Conservation (phyloP, 2,888 invertebrate species). For the Sinodicranocentrus sp. region DNA sequence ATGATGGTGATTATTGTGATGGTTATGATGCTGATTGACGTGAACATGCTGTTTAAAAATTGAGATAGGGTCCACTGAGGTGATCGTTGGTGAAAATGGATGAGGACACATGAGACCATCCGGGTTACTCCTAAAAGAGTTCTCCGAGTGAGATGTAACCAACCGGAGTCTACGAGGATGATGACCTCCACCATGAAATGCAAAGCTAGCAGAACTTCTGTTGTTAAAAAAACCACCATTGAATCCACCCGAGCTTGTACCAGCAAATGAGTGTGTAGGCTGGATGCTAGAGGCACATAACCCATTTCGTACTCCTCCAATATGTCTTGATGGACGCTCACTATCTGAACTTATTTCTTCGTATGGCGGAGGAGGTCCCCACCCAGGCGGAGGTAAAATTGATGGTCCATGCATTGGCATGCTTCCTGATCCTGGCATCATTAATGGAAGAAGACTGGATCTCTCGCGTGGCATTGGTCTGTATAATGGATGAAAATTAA, state of each 20-base stretch:
- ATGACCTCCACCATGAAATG: constrained; percentile 39
- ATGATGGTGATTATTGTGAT: constrained; percentile 31
- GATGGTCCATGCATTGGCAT: constrained; percentile 51
- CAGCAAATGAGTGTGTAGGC: constrained; percentile 56
- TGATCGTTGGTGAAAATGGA: constrained; percentile 74
- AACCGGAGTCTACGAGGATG: constrained; percentile 45
- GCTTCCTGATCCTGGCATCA: constrained; percentile 56
- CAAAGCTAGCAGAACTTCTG: constrained; percentile 56
- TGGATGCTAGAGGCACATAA: constrained; percentile 48
- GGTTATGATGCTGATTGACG: constrained; percentile 39
- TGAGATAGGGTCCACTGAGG: constrained; percentile 69
- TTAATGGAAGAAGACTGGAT: constrained; percentile 73
- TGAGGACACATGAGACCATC: constrained; percentile 64
- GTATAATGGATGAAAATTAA: constrained; percentile 23
- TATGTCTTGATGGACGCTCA: constrained; percentile 17
- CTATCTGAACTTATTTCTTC: constrained; percentile 42
- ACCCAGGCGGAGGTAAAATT: constrained; percentile 59
- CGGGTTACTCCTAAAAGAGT: constrained; percentile 53
- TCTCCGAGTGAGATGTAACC: constrained; percentile 59
- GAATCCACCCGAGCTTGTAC: constrained; percentile 48
- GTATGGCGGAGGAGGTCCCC: constrained; percentile 76
- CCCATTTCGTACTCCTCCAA: constrained; percentile 15
- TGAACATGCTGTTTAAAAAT: constrained; percentile 61
- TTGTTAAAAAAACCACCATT: constrained; percentile 59
- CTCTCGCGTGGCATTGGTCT: constrained; percentile 74